Evolutionary conservation across 1,140 invertebrate genomes (phyloP), one percentile per base, ranked within the genome.

Genomic region (Onthophagus taurus): DNA sequence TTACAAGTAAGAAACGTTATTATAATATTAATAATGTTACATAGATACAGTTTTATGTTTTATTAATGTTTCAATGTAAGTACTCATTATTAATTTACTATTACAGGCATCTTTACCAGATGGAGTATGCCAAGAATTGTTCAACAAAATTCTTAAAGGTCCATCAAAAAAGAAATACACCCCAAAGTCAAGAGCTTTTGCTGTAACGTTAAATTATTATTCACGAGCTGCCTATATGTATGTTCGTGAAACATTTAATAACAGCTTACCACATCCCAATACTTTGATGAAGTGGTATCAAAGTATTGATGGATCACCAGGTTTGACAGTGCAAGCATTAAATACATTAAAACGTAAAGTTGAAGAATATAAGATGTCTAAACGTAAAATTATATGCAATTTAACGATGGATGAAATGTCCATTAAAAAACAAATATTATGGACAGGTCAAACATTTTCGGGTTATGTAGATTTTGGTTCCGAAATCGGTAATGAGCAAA

Each of bases 371-470:
- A 31, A 42, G n/a, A 12, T 30, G 30, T 24, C 9, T 17, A 31
- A 43, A 14, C 43, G 20, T 12, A 26, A 43, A 26, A 30, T 36
- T 8, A 8, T 54, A 12, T 54, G 55, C 36, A 52, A n/a, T 48
- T 49, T 69, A 33, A 19, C 57, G 7, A 45, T 66, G 2, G 64
- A 66, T 52, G 64, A 66, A 56, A 65, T 67, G 61, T 42, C 56
- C 14, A 65, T 66, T 14, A 39, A 54, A 12, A 38, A 57, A 33
- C 50, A 59, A 38, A 37, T 66, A 3, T n/a, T 65, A 42, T 66
- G 36, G 48, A 51, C 52, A 35, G 53, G 26, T 4, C n/a, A 17
- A 31, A 30, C 16, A 18, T 42, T 30, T 17, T 31, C 17, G 5
- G 41, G 41, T 5, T 42, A 31, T 14, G 29, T 42, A 6, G 19